phyloP scores from a whole-genome alignment of 2,113 vertebrate genomes.

The Malurus elegans region DNA sequence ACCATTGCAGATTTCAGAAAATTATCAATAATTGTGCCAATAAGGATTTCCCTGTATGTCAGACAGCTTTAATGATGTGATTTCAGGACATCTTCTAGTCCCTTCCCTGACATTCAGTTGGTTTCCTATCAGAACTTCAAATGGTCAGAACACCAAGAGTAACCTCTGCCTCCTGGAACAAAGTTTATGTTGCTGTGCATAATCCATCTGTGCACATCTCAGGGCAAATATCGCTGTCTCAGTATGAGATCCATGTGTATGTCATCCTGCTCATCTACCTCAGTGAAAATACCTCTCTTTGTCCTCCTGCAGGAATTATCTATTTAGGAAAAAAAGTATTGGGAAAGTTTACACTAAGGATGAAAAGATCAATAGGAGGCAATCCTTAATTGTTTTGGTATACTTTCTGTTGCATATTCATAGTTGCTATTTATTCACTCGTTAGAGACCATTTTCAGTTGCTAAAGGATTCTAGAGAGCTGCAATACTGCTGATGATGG shows the following conservation, averaged over 20 bases:
- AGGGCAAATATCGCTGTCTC: background rate
- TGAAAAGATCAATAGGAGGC: background rate
- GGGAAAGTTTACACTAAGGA: background rate
- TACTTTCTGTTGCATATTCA: background rate
- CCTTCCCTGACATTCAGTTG: background rate
- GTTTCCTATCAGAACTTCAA: background rate
- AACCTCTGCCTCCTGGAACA: background rate
- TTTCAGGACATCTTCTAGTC: background rate
- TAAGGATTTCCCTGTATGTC: background rate
- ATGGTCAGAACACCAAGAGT: background rate
- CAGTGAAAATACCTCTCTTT: background rate
- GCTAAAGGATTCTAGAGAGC: background rate
- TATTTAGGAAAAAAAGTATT: background rate
- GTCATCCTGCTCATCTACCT: background rate
- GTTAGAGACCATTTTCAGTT: background rate
- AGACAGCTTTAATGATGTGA: background rate
- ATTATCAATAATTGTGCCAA: background rate
- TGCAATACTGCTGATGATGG: background rate
- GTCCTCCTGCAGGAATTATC: background rate
- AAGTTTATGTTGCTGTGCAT: background rate
- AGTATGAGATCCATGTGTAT: background rate
- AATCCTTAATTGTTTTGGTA: background rate
- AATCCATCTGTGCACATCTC: background rate
- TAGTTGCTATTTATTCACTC: background rate
- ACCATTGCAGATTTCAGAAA: background rate